A percentile compares a stretch with the other conserved stretches of the same genome.
Evolutionary conservation across 2,888 invertebrate genomes (phyloP).

Genomic region (Macrophya alboannulata): DNA sequence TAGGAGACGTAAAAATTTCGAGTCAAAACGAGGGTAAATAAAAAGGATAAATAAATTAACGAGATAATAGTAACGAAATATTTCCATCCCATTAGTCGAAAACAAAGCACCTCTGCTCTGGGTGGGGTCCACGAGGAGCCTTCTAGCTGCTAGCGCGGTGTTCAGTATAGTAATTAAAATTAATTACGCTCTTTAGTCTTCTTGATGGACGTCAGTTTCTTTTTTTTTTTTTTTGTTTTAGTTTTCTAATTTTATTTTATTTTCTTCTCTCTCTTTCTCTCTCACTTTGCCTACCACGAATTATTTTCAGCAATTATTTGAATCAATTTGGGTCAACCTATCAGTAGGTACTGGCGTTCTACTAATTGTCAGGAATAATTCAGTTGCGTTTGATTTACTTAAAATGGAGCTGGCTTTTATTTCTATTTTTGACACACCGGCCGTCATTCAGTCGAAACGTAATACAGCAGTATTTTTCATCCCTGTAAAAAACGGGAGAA

Average conservation of each 20-base stretch:
- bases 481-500: background rate
- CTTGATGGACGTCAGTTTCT: constrained; percentile 37
- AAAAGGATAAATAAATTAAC: constrained; percentile 40
- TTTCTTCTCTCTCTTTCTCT: background rate
- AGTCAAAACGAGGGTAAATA: constrained; percentile 21
- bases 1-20: background rate
- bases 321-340: constrained; percentile 29
- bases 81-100: constrained; percentile 55
- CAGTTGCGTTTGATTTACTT: background rate
- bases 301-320: constrained; percentile 33
- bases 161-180: constrained; percentile 56
- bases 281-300: background rate
- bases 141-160: constrained; percentile 29
- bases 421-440: background rate
- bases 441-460: background rate
- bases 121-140: constrained; percentile 8
- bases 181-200: constrained; percentile 55
- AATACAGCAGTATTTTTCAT: background rate
- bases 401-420: background rate
- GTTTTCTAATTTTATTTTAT: background rate
- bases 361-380: constrained; percentile 22
- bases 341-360: constrained; percentile 14
- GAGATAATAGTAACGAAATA: constrained; percentile 54
- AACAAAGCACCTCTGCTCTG: constrained; percentile 47
- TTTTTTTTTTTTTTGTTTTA: background rate